These are phyloP conservation scores for Penelope pileata DNA, from an alignment of 2,113 vertebrate genomes.

Conservation along the genomic window DNA sequence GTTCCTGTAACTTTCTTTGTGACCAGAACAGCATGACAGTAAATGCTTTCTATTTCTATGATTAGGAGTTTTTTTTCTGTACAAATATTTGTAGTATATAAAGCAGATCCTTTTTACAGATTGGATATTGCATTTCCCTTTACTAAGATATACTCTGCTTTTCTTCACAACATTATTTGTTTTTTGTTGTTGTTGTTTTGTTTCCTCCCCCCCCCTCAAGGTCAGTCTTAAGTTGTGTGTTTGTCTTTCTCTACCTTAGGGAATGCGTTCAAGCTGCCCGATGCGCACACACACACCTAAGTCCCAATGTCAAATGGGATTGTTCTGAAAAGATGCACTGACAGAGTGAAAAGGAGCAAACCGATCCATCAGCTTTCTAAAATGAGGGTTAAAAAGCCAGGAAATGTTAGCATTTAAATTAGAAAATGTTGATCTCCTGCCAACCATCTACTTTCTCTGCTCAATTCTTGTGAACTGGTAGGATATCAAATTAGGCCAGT, in stretches of 20 bases:
- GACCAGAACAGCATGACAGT: not conserved
- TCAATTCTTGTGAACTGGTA: not conserved
- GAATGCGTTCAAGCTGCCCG: fast-evolving
- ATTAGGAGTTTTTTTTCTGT: not conserved
- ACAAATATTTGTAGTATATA: not conserved
- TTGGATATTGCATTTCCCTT: not conserved
- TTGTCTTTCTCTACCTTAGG: not conserved
- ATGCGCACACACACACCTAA: not conserved
- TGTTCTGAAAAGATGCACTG: not conserved
- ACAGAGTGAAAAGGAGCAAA: not conserved
- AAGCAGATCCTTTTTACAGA: not conserved
- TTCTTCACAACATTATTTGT: not conserved
- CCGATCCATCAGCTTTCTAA: not conserved
- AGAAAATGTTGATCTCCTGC: not conserved
- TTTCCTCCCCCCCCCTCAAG: not conserved
- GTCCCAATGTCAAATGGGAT: not conserved
- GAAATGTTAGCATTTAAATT: conserved; percentile 17
- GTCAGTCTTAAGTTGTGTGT: not conserved
- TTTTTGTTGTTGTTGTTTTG: not conserved
- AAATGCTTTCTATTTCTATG: not conserved
- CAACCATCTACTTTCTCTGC: not conserved
- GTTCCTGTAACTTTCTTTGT: not conserved
- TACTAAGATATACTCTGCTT: not conserved
- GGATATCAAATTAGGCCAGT: conserved; percentile 6
- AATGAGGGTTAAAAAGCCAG: conserved; percentile 2